A percentile compares a stretch with the other conserved stretches of the same genome.
Evolutionary conservation across 2,797 vertebrate genomes (phyloP).

Genomic region (Iguana delicatissima): DNA sequence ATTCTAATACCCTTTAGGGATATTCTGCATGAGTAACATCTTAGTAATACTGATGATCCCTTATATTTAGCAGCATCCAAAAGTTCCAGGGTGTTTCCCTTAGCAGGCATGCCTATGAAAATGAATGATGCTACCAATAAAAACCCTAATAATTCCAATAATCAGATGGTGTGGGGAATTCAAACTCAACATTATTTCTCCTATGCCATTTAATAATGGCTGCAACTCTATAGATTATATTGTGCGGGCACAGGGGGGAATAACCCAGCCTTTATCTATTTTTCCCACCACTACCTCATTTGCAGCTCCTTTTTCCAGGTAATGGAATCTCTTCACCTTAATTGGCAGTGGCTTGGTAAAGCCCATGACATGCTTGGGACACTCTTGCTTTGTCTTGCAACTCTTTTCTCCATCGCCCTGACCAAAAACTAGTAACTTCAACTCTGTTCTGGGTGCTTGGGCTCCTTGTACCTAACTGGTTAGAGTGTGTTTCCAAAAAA

Average conservation of each 20-base stretch:
- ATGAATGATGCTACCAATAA: conserved; percentile 13
- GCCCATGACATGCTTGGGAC: not conserved
- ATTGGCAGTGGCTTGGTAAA: not conserved
- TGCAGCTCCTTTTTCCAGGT: not conserved
- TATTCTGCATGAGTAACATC: not conserved
- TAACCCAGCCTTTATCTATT: not conserved
- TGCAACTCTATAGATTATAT: not conserved
- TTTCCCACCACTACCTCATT: not conserved
- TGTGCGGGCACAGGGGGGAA: not conserved
- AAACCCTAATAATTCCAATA: not conserved
- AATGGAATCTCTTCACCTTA: not conserved
- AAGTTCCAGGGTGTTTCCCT: not conserved
- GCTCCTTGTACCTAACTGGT: not conserved
- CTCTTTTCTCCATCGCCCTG: not conserved
- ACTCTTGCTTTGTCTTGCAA: not conserved
- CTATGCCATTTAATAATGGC: conserved; percentile 1
- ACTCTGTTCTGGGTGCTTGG: not conserved
- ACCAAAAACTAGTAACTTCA: not conserved
- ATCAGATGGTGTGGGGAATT: not conserved
- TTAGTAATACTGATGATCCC: conserved; percentile 22
- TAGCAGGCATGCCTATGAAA: conserved; percentile 1
- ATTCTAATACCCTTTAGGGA: not conserved
- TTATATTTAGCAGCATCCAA: conserved; percentile 16
- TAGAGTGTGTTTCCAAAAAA: not conserved
- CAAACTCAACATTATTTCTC: conserved; percentile 3